Conservation (phyloP, 2,888 invertebrate species). For the Aleiodes alternator region DNA sequence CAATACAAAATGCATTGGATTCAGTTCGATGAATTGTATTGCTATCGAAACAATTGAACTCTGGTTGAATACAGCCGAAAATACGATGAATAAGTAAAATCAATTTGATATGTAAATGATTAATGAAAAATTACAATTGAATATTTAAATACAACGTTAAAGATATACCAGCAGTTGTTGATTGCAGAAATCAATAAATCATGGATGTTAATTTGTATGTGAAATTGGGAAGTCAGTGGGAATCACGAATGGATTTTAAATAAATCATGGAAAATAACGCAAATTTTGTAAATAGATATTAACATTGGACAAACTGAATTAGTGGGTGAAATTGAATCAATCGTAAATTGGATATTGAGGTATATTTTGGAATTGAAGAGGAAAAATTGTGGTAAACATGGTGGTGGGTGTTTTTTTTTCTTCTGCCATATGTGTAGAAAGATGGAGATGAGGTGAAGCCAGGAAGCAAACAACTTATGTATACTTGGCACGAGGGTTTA, state of each 20-base stretch:
- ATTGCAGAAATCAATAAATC: conserved; percentile 13
- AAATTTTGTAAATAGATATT: background rate
- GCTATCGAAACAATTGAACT: background rate
- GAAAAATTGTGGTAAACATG: background rate
- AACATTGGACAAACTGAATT: conserved; percentile 38
- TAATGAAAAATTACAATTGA: conserved; percentile 9
- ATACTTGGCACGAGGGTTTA: conserved; percentile 50
- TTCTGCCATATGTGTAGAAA: background rate
- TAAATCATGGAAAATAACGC: conserved; percentile 8
- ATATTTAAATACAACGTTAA: conserved; percentile 6
- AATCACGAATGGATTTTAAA: background rate
- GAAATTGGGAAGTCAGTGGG: background rate
- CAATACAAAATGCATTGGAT: background rate
- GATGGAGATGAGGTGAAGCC: conserved; percentile 6
- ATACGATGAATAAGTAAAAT: conserved; percentile 30
- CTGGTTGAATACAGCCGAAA: conserved; percentile 6
- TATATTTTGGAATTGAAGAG: background rate
- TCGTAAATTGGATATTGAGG: conserved; percentile 15
- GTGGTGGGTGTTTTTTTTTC: background rate
- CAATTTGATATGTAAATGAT: conserved; percentile 27
- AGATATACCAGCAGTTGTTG: background rate
- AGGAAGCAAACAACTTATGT: conserved; percentile 54
- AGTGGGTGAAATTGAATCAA: conserved; percentile 16
- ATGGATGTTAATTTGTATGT: conserved; percentile 18
- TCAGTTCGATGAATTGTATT: conserved; percentile 2